Base-by-base conservation (phyloP, 2,888 invertebrate species). In the Drosophila fungiperda region DNA sequence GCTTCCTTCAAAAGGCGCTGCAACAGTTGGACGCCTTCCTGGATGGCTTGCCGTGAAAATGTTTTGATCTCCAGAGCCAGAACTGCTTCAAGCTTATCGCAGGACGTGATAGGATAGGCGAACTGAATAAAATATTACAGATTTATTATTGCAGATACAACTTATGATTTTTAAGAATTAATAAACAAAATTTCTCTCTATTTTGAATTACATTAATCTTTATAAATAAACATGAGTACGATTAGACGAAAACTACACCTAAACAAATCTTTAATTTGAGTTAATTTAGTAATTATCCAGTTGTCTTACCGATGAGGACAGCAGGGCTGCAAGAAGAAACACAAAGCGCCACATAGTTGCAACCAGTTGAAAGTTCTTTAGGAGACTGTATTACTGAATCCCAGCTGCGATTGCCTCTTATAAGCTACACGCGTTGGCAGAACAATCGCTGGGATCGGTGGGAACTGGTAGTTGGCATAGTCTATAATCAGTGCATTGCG, bases 401-500 rank as follows among this genome's bases (percentile, higher is more conserved):
- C 15, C 9, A n/a, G 49, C n/a, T 53, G 23, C 20, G 35, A 1
- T 45, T 49, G 58, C n/a, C 59, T 65, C 54, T 71, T 78, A 75
- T 78, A 73, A 38, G 61, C 72, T 49, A 54, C 55, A n/a, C 48
- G n/a, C 12, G 49, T 20, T 57, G 8, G 26, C 8, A 20, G 33
- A 62, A 76, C 59, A 65, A 65, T 48, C 29, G 29, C 57, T 59
- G 54, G 52, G 49, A 76, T 65, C 54, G 42, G 29, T 29, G n/a
- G 32, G 45, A 77, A 20, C 38, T 29, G 48, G 7, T 23, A 15
- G 57, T 3, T 57, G 32, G 11, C 4, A 17, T 26, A 62, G 48
- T 33, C 62, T 83, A 66, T 81, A 87, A 87, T 85, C 83, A 85
- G 81, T 76, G 42, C 35, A 17, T 9, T 29, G 50, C 32, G 40